Evolutionary conservation across 2,888 invertebrate species (phyloP).

Genomic region (Gerris lacustris): DNA sequence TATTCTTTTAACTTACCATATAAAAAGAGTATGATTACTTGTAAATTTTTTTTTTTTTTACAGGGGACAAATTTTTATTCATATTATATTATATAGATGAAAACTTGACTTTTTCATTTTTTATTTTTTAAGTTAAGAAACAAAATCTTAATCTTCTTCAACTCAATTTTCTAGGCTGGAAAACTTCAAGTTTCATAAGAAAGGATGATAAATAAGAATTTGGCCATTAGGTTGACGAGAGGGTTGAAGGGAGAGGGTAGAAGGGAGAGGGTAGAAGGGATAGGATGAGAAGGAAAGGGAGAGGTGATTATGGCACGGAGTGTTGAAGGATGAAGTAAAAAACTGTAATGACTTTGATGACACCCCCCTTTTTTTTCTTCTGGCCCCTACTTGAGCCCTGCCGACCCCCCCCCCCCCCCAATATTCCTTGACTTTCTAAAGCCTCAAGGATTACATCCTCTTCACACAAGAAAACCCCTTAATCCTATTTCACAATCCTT

Average conservation of each 20-base stretch:
- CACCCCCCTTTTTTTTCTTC: background rate
- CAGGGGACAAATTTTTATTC: too few relatives aligned
- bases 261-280: too few relatives aligned
- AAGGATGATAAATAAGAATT: background rate
- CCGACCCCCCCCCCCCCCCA: too few relatives aligned
- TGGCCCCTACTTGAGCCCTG: too few relatives aligned
- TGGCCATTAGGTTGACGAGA: background rate
- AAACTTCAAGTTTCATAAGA: conserved; percentile 1
- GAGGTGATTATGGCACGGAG: background rate
- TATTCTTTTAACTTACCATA: too few relatives aligned
- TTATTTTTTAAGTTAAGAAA: background rate
- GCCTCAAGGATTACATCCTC: background rate
- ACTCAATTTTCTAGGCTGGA: background rate
- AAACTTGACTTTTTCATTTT: too few relatives aligned
- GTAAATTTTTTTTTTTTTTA: too few relatives aligned
- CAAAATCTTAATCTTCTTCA: background rate
- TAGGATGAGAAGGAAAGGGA: background rate
- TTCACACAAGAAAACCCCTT: background rate
- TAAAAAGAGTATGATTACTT: too few relatives aligned
- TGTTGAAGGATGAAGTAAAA: background rate
- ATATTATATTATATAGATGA: too few relatives aligned
- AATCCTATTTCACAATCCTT: background rate
- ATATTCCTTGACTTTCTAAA: background rate
- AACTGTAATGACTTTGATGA: background rate
- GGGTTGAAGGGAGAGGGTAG: background rate